Percentiles rank a stretch among this genome's conserved stretches.
These are phyloP conservation scores for Camptogramma bilineatum DNA, from an alignment of 2,888 invertebrate species.

Conservation along the genomic window DNA sequence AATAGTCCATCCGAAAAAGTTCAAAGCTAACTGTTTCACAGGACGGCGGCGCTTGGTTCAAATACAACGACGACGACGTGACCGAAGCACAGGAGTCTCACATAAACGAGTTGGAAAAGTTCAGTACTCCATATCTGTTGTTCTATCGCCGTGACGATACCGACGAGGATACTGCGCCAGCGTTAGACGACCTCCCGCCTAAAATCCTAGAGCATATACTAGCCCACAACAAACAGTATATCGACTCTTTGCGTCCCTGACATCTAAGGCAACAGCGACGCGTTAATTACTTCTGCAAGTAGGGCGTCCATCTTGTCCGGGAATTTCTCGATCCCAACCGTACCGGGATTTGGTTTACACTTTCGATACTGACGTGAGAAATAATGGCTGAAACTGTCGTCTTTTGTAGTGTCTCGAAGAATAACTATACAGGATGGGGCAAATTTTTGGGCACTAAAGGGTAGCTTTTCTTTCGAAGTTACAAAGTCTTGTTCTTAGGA, in stretches of 20 bases:
- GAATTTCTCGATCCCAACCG: background rate
- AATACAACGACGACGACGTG: constrained; percentile 93
- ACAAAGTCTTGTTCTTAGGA: too few relatives aligned
- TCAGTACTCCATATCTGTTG: constrained; percentile 93
- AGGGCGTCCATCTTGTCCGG: background rate
- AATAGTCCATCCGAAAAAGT: too few relatives aligned
- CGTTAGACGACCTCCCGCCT: constrained; percentile 65
- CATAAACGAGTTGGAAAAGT: constrained; percentile 87
- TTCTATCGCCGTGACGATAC: constrained; percentile 87
- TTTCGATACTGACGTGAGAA: background rate
- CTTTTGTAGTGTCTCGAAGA: too few relatives aligned
- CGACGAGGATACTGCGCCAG: constrained; percentile 62
- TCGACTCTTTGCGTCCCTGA: constrained; percentile 69
- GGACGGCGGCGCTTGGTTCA: constrained; percentile 89
- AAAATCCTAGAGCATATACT: constrained; percentile 63
- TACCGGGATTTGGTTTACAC: background rate
- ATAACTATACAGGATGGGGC: too few relatives aligned
- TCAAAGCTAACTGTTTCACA: constrained; percentile 3
- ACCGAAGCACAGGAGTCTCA: constrained; percentile 85
- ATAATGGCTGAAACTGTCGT: too few relatives aligned
- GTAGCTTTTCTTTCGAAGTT: too few relatives aligned
- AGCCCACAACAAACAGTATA: constrained; percentile 70
- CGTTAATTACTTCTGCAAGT: constrained; percentile 14
- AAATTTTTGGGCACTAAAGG: too few relatives aligned
- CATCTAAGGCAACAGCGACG: constrained; percentile 15